phyloP scores from a whole-genome alignment of 2,888 invertebrate genomes.

The Epinotia nisella region DNA sequence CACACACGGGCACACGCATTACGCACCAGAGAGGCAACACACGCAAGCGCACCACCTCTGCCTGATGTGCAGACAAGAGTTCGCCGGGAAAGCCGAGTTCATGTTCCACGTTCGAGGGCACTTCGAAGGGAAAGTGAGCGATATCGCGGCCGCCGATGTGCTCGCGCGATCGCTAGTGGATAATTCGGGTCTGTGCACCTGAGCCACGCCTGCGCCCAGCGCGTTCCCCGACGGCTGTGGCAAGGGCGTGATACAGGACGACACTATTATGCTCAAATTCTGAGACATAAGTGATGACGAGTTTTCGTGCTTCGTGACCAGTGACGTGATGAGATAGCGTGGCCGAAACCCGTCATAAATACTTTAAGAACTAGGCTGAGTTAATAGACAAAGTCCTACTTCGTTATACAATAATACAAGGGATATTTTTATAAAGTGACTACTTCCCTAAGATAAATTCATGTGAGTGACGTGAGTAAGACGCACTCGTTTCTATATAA shows the following conservation, averaged over 20 bases:
- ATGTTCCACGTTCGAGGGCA: constrained; percentile 89
- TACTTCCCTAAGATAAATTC: constrained; percentile 37
- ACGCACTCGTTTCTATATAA: constrained; percentile 15
- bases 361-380: constrained; percentile 18
- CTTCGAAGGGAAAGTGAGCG: constrained; percentile 84
- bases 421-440: constrained; percentile 29
- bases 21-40: constrained; percentile 77
- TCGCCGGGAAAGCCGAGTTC: constrained; percentile 87
- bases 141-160: constrained; percentile 81
- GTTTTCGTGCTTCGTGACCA: constrained; percentile 44
- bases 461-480: constrained; percentile 1
- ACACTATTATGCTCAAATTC: constrained; percentile 80
- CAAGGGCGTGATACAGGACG: constrained; percentile 76
- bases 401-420: constrained; percentile 25
- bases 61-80: constrained; percentile 87
- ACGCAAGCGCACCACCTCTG: constrained; percentile 84
- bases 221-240: constrained; percentile 74
- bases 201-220: constrained; percentile 77
- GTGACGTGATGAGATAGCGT: constrained; percentile 42
- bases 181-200: constrained; percentile 83
- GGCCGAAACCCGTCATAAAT: constrained; percentile 38
- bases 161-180: constrained; percentile 81
- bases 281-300: constrained; percentile 58
- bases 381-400: not conserved
- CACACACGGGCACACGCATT: constrained; percentile 79